Conservation (phyloP, 2,113 vertebrate genomes). For the Desmodus rotundus region DNA sequence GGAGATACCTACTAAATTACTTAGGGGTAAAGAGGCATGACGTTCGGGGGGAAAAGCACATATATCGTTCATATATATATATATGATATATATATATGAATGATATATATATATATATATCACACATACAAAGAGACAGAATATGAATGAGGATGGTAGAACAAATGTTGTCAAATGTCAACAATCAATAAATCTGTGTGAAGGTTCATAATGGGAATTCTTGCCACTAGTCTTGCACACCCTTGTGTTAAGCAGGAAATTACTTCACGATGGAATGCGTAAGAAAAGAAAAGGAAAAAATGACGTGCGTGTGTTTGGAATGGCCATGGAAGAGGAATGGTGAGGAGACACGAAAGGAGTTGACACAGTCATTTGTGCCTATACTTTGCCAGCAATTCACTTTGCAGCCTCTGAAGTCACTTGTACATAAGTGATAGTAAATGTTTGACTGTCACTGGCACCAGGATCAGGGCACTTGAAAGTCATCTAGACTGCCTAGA, state of each 20-base stretch:
- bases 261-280: conserved; percentile 19
- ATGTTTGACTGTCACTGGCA: neutral
- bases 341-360: neutral
- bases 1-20: neutral
- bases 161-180: neutral
- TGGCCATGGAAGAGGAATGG: neutral
- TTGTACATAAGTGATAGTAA: neutral
- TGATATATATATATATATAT: neutral
- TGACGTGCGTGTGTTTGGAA: neutral
- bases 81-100: neutral
- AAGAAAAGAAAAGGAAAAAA: neutral
- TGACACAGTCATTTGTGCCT: neutral
- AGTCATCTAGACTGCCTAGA: neutral
- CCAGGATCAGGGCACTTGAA: neutral
- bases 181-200: neutral
- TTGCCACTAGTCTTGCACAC: neutral
- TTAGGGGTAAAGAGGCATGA: neutral
- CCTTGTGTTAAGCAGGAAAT: neutral
- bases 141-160: neutral
- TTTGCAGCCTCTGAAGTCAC: neutral
- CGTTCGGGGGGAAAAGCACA: neutral
- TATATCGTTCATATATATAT: neutral
- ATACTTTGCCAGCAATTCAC: neutral
- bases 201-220: neutral
- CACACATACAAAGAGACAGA: neutral